These are phyloP conservation scores for Rutilus rutilus DNA, from an alignment of 2,113 vertebrate genomes.

Conservation along the genomic window DNA sequence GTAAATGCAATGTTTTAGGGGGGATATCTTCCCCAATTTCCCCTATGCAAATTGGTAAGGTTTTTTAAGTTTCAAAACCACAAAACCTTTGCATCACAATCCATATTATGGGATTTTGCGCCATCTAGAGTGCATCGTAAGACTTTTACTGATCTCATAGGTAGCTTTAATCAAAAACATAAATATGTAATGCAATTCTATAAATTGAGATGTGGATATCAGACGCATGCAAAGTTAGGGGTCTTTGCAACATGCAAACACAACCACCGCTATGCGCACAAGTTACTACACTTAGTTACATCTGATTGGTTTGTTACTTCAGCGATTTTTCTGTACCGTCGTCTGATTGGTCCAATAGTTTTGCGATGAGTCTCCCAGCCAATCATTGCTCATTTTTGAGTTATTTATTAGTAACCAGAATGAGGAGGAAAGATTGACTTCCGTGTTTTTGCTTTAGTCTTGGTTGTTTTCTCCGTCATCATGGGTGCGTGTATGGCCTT, in stretches of 20 bases:
- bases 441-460: slow-evolving; percentile 4
- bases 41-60: too few species aligned
- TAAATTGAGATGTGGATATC: background rate
- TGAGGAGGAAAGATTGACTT: background rate
- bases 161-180: background rate
- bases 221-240: too few species aligned
- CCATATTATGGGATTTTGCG: background rate
- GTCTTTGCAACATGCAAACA: too few species aligned
- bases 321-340: background rate
- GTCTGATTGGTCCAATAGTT: background rate
- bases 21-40: too few species aligned
- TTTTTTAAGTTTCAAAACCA: background rate
- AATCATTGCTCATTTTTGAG: background rate
- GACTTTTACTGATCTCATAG: background rate
- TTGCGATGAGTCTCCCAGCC: background rate
- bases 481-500: slow-evolving; percentile 94
- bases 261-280: too few species aligned
- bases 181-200: background rate
- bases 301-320: background rate
- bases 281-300: background rate
- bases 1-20: too few species aligned
- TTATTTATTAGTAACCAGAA: background rate
- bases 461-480: background rate
- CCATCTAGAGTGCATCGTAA: background rate
- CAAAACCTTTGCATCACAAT: background rate